Evolutionary conservation across 2,797 vertebrate genomes (phyloP).

Genomic region (Rhyacichthys aspro): DNA sequence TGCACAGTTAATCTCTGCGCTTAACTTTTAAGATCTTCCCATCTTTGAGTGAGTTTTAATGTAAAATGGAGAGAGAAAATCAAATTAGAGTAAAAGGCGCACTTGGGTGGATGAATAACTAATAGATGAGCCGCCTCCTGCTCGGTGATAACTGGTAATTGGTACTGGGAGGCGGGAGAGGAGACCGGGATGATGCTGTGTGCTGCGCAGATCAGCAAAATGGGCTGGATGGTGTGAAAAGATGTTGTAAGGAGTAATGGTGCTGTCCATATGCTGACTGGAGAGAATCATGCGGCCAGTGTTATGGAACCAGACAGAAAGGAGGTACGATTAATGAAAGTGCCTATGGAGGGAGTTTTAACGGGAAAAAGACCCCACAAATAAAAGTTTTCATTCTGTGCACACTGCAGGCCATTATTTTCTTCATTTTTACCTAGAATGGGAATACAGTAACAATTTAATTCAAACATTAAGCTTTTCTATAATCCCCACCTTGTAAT

Average conservation of each 20-base stretch:
- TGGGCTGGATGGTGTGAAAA: slow-evolving; percentile 51
- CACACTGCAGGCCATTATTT: slow-evolving; percentile 6
- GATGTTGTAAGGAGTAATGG: slow-evolving; percentile 70
- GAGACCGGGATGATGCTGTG: slow-evolving; percentile 34
- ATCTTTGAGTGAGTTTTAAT: slow-evolving; percentile 58
- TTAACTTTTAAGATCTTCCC: slow-evolving; percentile 64
- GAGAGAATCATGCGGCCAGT: slow-evolving; percentile 50
- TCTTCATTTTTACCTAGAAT: not conserved
- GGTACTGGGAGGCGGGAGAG: slow-evolving; percentile 35
- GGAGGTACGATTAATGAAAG: slow-evolving; percentile 6
- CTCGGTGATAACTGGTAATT: slow-evolving; percentile 72
- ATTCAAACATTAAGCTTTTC: too few relatives aligned
- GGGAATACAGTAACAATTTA: too few relatives aligned
- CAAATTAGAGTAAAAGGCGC: slow-evolving; percentile 62
- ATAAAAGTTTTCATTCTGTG: slow-evolving; percentile 9
- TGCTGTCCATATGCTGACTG: slow-evolving; percentile 70
- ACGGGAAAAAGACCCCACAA: slow-evolving; percentile 4
- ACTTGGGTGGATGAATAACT: slow-evolving; percentile 67
- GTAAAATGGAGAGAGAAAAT: slow-evolving; percentile 59
- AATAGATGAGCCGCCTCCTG: slow-evolving; percentile 60
- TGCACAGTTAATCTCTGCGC: slow-evolving; percentile 61
- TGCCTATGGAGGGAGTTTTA: slow-evolving; percentile 8
- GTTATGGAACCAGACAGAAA: slow-evolving; percentile 45
- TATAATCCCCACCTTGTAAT: too few relatives aligned
- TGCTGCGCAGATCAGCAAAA: slow-evolving; percentile 65